Evolutionary conservation across 2,888 invertebrate species (phyloP).

Genomic region (Chymomyza amoena): DNA sequence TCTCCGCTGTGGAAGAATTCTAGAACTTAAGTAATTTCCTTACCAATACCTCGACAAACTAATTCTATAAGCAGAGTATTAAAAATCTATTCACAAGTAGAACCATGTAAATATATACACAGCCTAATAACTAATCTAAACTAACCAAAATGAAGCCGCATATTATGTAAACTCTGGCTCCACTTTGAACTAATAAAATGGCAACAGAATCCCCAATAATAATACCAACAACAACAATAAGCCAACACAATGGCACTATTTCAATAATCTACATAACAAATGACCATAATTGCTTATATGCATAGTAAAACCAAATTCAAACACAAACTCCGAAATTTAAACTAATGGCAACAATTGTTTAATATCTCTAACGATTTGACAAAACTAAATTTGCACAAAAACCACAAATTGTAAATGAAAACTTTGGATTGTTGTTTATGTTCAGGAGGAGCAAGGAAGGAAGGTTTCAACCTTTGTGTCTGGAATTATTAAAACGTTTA

Average conservation of each 20-base stretch:
- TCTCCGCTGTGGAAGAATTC: no score
- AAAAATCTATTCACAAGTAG: no score
- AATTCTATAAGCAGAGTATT: no score
- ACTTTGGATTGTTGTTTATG: conserved; percentile 25
- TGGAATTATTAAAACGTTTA: conserved; percentile 18
- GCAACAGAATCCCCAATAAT: background rate
- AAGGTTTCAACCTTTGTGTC: background rate
- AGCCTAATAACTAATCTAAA: background rate
- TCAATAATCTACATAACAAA: conserved; percentile 35
- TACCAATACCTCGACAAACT: no score
- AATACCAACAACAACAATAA: background rate
- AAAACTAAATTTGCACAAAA: conserved; percentile 41
- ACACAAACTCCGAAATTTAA: conserved; percentile 10
- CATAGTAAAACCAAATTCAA: conserved; percentile 30
- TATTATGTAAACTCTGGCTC: background rate
- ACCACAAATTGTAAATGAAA: conserved; percentile 53
- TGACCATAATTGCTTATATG: conserved; percentile 46
- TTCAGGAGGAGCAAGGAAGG: background rate
- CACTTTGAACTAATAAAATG: background rate
- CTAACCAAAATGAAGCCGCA: background rate
- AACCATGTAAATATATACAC: no score
- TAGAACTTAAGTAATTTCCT: no score
- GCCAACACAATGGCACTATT: conserved; percentile 20
- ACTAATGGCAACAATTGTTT: conserved; percentile 26
- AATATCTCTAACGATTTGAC: conserved; percentile 32